Conservation (phyloP, 2,113 vertebrate species). For the Phalacrocorax carbo region DNA sequence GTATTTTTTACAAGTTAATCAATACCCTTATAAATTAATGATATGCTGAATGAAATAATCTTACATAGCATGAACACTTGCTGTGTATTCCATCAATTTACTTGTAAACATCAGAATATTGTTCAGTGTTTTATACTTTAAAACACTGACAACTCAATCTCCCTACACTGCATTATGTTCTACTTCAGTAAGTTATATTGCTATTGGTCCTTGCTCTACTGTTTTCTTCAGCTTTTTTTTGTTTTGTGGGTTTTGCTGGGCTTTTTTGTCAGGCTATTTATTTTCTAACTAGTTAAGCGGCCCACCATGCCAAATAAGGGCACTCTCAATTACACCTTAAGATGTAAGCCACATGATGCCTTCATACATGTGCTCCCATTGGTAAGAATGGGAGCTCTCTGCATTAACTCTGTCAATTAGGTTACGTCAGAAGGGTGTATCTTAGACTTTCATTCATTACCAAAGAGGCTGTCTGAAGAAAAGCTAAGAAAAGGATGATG, state of each 20-base stretch:
- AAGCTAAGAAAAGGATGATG: neutral
- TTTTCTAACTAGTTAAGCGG: neutral
- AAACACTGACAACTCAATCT: neutral
- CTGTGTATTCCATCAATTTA: neutral
- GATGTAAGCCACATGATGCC: accelerated
- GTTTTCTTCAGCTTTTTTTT: neutral
- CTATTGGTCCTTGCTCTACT: neutral
- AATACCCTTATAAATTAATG: neutral
- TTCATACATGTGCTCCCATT: accelerated
- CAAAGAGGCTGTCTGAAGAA: neutral
- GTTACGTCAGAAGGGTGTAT: neutral
- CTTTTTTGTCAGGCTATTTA: neutral
- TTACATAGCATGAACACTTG: neutral
- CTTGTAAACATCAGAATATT: neutral
- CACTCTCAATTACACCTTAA: neutral
- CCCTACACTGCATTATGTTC: neutral
- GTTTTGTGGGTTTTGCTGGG: neutral
- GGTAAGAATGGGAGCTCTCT: neutral
- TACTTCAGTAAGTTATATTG: neutral
- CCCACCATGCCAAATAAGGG: neutral
- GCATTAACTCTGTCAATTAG: neutral
- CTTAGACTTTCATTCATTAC: neutral
- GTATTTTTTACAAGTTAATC: neutral
- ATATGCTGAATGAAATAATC: neutral
- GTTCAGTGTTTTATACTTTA: neutral